A percentile compares a stretch with the other conserved stretches of the same genome.
Conservation (phyloP, 2,797 vertebrate species). For the Poeciliopsis gracilis region DNA sequence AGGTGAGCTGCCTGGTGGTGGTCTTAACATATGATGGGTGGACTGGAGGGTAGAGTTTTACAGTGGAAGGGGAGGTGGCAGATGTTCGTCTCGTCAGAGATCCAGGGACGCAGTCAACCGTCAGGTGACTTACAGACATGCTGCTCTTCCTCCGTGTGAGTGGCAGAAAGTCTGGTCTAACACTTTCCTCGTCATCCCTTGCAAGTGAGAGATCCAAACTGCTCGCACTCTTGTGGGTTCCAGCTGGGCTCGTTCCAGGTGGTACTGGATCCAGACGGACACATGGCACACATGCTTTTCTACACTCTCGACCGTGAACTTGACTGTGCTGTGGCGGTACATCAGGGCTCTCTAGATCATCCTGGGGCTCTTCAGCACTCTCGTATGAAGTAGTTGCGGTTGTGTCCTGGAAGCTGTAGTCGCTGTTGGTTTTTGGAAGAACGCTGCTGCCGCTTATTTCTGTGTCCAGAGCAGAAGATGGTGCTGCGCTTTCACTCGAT, state of each 20-base stretch:
- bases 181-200: slow-evolving; percentile 46
- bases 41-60: slow-evolving; percentile 87
- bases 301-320: slow-evolving; percentile 10
- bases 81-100: slow-evolving; percentile 63
- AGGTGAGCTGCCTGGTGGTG: slow-evolving; percentile 92
- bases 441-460: slow-evolving; percentile 69
- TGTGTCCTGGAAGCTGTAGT: slow-evolving; percentile 78
- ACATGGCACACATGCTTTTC: slow-evolving; percentile 25
- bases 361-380: slow-evolving; percentile 76
- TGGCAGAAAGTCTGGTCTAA: slow-evolving; percentile 55
- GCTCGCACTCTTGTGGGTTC: slow-evolving; percentile 71
- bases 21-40: slow-evolving; percentile 94
- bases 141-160: slow-evolving; percentile 72
- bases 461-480: slow-evolving; percentile 58
- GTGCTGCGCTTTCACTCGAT: slow-evolving; percentile 67
- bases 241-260: slow-evolving; percentile 16
- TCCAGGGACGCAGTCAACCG: slow-evolving; percentile 60
- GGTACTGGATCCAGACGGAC: slow-evolving; percentile 40
- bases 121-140: slow-evolving; percentile 69
- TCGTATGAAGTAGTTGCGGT: slow-evolving; percentile 76
- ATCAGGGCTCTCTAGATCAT: slow-evolving; percentile 64
- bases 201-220: slow-evolving; percentile 73
- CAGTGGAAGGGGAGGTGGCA: slow-evolving; percentile 65
- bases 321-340: slow-evolving; percentile 11
- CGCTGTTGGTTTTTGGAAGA: slow-evolving; percentile 75